Evolutionary conservation across 2,113 vertebrate species (phyloP).

Genomic region (Ctenodactylus gundi): DNA sequence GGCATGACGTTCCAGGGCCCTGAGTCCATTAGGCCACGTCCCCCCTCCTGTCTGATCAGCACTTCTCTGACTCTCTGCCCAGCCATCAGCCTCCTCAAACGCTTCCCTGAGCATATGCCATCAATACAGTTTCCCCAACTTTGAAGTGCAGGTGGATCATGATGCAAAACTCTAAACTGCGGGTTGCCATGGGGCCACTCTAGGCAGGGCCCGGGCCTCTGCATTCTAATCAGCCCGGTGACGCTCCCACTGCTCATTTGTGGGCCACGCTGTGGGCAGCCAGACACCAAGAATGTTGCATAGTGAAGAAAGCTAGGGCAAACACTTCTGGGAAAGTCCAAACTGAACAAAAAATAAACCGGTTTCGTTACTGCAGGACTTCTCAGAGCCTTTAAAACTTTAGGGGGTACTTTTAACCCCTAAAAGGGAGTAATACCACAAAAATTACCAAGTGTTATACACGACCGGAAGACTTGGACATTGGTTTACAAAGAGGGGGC

Average conservation of each 20-base stretch:
- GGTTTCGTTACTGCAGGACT: background rate
- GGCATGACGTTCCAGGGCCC: background rate
- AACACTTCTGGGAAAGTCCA: background rate
- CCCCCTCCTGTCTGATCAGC: background rate
- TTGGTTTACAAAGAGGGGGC: background rate
- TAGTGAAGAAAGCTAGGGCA: background rate
- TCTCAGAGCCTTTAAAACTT: constrained; percentile 8
- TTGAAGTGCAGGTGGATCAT: background rate
- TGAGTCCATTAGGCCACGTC: accelerated
- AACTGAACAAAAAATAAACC: background rate
- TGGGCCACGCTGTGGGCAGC: background rate
- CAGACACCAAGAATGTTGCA: background rate
- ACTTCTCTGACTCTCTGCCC: background rate
- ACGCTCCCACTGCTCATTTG: no score
- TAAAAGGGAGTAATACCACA: background rate
- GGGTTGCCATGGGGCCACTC: background rate
- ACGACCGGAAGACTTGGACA: background rate
- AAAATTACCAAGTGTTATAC: background rate
- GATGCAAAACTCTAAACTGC: background rate
- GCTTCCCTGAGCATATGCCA: background rate
- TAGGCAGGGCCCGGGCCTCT: background rate
- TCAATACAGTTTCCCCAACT: background rate
- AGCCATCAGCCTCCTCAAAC: background rate
- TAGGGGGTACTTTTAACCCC: background rate
- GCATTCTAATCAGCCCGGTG: background rate